A percentile compares a stretch with the other conserved stretches of the same genome.
These are phyloP conservation scores for Meliscaeva auricollis DNA, from an alignment of 2,888 invertebrate genomes.

Conservation along the genomic window DNA sequence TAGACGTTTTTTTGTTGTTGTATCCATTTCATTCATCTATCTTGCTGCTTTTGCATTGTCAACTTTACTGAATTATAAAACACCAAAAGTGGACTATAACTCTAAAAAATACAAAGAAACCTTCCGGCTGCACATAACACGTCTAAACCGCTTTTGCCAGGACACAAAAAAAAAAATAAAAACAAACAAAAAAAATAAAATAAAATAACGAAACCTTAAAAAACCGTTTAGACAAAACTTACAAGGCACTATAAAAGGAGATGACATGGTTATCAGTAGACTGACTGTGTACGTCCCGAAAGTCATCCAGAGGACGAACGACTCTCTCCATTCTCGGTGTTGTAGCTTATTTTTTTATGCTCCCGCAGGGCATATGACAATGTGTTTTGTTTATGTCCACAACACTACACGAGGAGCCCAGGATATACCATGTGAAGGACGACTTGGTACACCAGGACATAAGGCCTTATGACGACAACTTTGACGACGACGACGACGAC, in stretches of 20 bases:
- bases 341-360: constrained; percentile 69
- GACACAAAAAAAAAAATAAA: neutral
- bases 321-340: constrained; percentile 13
- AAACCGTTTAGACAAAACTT: constrained; percentile 58
- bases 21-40: neutral
- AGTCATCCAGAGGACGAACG: constrained; percentile 52
- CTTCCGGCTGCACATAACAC: constrained; percentile 57
- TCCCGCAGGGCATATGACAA: constrained; percentile 71
- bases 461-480: constrained; percentile 17
- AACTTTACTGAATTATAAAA: constrained; percentile 41
- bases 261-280: constrained; percentile 73
- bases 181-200: neutral
- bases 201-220: constrained; percentile 23
- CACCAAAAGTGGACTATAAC: constrained; percentile 48
- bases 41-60: constrained; percentile 9
- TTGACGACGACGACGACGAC: too few species aligned
- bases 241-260: constrained; percentile 75
- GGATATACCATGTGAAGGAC: constrained; percentile 26
- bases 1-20: neutral
- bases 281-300: constrained; percentile 35
- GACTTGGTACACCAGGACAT: constrained; percentile 1
- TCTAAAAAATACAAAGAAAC: constrained; percentile 9
- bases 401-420: constrained; percentile 37
- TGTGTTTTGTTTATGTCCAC: constrained; percentile 69
- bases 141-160: constrained; percentile 44